Base-by-base conservation (phyloP, 2,797 vertebrate species). In the Coccyzus lansbergi region DNA sequence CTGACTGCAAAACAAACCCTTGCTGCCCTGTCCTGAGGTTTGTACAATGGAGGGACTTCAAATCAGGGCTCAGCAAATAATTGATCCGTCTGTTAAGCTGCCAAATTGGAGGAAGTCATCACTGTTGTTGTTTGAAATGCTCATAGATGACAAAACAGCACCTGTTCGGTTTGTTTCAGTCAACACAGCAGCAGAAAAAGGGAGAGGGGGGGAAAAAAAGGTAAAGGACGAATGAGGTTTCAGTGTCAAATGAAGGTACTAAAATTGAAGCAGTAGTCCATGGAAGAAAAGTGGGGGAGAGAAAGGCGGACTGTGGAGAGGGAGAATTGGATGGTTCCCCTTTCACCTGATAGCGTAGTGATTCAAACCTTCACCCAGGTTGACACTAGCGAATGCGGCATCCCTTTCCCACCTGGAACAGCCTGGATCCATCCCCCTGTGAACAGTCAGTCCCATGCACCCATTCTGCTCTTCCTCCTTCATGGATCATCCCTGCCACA, bases 61-160 rank as follows among this genome's bases (percentile, higher is more conserved):
- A 90, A 85, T 89, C 75, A 70, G 49, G 46, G 60, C 60, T 92
- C 3, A 0, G 67, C 3, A 0, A 95, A 87, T 87, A 93, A 94
- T 34, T 90, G 68, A 60, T 92, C 48, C 2, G 3, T 79, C 46
- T 83, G 52, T 85, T 84, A 69, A 63, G 8, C 63, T 88, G 70
- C 52, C 78, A 91, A 25, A 29, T 64, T 63, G 75, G 56, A 82
- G 90, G 86, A 86, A 86, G 88, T 88, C 40, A 51, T 88, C 67
- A 56, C 90, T 12, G 1, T 2, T 36, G 36, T 49, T 15, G 42
- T 71, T 65, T 78, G 90, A 81, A 88, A 67, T 63, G 33, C 33
- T 79, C 36, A 2, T 59, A 70, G 44, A 26, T 78, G 53, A 36
- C 55, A 75, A 38, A 74, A 67, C 16, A 63, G 75, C 25, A 1